Evolutionary conservation across 1,140 invertebrate species (phyloP), one percentile per base, ranked within the genome.

Genomic region (Drosophila ercepeae): DNA sequence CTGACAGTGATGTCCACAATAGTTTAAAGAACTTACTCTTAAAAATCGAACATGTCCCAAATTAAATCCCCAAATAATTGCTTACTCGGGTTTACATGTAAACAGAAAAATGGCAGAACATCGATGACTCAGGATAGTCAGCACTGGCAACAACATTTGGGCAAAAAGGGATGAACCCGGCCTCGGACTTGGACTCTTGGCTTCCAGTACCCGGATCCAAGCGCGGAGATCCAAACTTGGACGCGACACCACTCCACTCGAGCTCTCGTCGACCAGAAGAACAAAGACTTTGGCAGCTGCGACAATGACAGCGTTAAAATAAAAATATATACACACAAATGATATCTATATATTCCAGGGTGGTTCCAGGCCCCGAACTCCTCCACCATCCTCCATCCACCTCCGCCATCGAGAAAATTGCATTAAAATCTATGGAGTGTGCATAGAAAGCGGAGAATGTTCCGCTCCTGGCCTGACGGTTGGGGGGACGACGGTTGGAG

Each of bases 401-500:
- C 36, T 39, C 36, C 73, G 70, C 67, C 78, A 63, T 72, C 48
- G 69, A 81, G 76, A 86, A 89, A 89, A 89, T 89, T 89, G 79
- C 84, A 89, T 89, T 89, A 89, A 89, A 89, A 89, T 89, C 86
- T 89, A 89, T 89, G 86, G 84, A 89, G 76, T 89, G 79, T 89
- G 86, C 82, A 88, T 82, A 75, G 82, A 78, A 81, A 81, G 51
- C 54, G 46, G 52, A 61, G 49, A 74, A 79, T 51, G 71, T 71
- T 59, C 61, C 46, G 42, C 25, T 65, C 19, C 44, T 46, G 36
- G 45, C 34, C 29, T 39, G 36, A 9, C 25, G 14, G 36, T n/a
- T n/a, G n/a, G n/a, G n/a, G n/a, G n/a, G n/a, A n/a, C n/a, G n/a
- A 39, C 7, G 36, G 50, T 14, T 21, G 45, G 54, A 49, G 48